phyloP scores from a whole-genome alignment of 2,888 invertebrate genomes.

The Scotopteryx bipunctaria region DNA sequence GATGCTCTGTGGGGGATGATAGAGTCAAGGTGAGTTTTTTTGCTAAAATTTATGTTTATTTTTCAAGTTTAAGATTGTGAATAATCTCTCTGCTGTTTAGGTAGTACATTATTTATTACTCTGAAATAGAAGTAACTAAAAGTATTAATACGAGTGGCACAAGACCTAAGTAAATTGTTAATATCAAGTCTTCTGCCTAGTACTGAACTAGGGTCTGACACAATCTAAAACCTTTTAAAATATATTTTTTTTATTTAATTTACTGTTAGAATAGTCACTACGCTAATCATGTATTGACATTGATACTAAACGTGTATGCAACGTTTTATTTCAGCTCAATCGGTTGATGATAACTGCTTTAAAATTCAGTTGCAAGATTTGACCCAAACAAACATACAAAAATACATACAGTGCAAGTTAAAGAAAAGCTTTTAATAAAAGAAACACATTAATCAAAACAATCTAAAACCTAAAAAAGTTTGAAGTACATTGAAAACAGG shows the following conservation, averaged over 20 bases:
- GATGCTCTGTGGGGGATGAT: conserved; percentile 49
- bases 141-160: neutral
- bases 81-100: conserved; percentile 4
- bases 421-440: too few species aligned
- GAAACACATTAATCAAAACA: neutral
- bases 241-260: too few species aligned
- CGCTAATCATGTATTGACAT: too few species aligned
- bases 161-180: neutral
- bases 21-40: conserved; percentile 31
- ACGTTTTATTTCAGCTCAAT: too few species aligned
- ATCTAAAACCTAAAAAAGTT: neutral
- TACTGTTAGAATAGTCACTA: too few species aligned
- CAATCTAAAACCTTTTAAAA: neutral
- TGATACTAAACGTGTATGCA: too few species aligned
- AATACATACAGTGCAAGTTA: too few species aligned
- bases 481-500: neutral
- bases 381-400: too few species aligned
- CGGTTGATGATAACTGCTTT: too few species aligned
- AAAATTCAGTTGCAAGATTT: too few species aligned
- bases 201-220: too few species aligned
- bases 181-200: too few species aligned
- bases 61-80: neutral
- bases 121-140: neutral
- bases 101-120: neutral
- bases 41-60: conserved; percentile 6